Evolutionary conservation across 1,140 invertebrate genomes (phyloP), one percentile per base, ranked within the genome.

Genomic region (Zaprionus gabonicus): DNA sequence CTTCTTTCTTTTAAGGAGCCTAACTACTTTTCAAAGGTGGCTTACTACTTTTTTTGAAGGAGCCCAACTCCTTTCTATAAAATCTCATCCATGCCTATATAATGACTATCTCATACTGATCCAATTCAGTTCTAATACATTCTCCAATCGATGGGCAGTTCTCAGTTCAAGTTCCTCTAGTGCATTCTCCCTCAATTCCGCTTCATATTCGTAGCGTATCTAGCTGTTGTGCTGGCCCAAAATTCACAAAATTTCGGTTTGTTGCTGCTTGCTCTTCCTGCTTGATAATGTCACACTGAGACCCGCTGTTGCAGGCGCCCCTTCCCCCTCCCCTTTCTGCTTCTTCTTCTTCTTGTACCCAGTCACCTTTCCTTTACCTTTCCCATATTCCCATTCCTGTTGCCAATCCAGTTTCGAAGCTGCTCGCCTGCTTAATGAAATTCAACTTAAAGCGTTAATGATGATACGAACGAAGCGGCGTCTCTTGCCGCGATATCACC

Each of bases 361-460:
- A 55, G 27, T 38, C 23, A 13, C 51, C 51, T 12, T 27, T n/a
- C 13, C 31, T 31, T 4, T 25, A 28, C 17, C 46, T 51, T 58
- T 46, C 25, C 57, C 4, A 59, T 51, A 51, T 46, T 46, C 41
- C n/a, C 12, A 51, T 46, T 46, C 41, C n/a, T 20, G 36, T 27
- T 59, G 1, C 10, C 27, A 58, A 31, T 51, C 63, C 49, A 57
- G 41, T 34, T 73, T 34, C 10, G 10, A 36, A 20, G 17, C 34
- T 58, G 53, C 25, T 13, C 15, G 70, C 68, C 57, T 71, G 69
- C 69, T 75, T 88, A 90, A 90, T 88, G 81, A 80, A 76, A 90
- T 88, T 80, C 85, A 81, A 68, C 58, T 71, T 82, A 74, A 88
- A 81, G 75, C 71, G 81, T 76, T 88, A 88, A 88, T 88, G 83